These are phyloP conservation scores for Spatula versicolor DNA, from an alignment of 2,797 vertebrate species.

Conservation along the genomic window DNA sequence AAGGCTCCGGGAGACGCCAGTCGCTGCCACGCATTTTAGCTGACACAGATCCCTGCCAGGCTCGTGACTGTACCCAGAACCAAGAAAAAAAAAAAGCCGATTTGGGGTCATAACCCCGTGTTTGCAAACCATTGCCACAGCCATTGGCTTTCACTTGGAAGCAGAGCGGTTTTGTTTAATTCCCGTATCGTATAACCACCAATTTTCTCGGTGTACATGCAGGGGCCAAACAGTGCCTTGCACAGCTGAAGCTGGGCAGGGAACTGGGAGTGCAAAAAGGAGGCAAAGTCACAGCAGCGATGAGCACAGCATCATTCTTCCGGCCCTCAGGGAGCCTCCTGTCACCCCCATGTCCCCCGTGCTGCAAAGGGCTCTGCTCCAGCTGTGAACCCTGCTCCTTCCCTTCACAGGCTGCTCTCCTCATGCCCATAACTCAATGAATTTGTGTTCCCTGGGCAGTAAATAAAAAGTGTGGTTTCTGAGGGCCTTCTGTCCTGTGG, in stretches of 20 bases:
- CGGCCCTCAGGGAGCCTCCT: fast-evolving
- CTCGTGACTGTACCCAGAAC: constrained; percentile 53
- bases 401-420: neutral
- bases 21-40: constrained; percentile 34
- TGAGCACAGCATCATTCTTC: neutral
- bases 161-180: neutral
- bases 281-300: fast-evolving
- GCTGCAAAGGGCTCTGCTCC: neutral
- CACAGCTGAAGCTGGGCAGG: neutral
- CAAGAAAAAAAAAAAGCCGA: neutral
- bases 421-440: neutral
- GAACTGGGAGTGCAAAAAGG: neutral
- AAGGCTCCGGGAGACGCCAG: neutral
- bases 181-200: neutral
- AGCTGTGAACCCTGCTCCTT: neutral
- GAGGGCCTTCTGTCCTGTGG: neutral
- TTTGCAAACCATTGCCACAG: constrained; percentile 20
- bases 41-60: constrained; percentile 28
- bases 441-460: neutral
- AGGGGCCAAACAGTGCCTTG: neutral
- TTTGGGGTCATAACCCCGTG: neutral
- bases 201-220: constrained; percentile 19
- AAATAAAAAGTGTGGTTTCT: neutral
- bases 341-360: neutral
- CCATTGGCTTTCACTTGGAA: neutral